Evolutionary conservation across 2,888 invertebrate species (phyloP).

Genomic region (Achlya flavicornis): DNA sequence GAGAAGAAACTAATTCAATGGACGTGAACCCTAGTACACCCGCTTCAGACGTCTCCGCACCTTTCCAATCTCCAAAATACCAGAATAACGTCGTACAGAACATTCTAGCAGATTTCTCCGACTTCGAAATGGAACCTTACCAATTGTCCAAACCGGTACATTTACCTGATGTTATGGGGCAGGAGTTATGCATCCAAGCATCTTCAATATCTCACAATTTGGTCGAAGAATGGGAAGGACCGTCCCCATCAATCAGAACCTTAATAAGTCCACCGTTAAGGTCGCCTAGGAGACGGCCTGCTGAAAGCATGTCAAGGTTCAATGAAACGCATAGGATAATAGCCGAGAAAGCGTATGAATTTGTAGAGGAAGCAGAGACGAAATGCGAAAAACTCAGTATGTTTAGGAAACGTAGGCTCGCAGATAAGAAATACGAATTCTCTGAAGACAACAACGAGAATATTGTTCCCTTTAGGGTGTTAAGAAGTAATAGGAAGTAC

Average conservation of each 20-base stretch:
- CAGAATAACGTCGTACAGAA: conserved; percentile 84
- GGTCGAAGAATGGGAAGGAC: conserved; percentile 81
- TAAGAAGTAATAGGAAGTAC: conserved; percentile 82
- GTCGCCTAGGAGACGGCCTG: conserved; percentile 74
- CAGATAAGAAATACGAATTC: conserved; percentile 96
- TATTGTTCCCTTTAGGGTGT: conserved; percentile 86
- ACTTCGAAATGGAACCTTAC: conserved; percentile 83
- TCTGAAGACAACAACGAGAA: conserved; percentile 90
- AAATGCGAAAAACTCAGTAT: conserved; percentile 94
- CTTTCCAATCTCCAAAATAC: conserved; percentile 79
- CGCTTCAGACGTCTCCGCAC: conserved; percentile 67
- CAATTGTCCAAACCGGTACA: conserved; percentile 73
- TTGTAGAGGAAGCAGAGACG: conserved; percentile 91
- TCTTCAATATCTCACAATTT: conserved; percentile 76
- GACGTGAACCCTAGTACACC: conserved; percentile 69
- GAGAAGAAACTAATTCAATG: conserved; percentile 64
- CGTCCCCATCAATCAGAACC: conserved; percentile 76
- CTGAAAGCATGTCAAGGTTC: conserved; percentile 80
- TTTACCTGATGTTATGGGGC: conserved; percentile 74
- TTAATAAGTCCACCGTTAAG: conserved; percentile 77
- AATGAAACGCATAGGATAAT: conserved; percentile 80
- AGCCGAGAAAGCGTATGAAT: conserved; percentile 92
- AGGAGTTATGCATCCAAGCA: conserved; percentile 76
- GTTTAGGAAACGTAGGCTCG: conserved; percentile 92
- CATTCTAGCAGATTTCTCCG: conserved; percentile 86